These are phyloP conservation scores for Heterodera schachtii DNA, from an alignment of 1,140 invertebrate species.

Conservation along the genomic window DNA sequence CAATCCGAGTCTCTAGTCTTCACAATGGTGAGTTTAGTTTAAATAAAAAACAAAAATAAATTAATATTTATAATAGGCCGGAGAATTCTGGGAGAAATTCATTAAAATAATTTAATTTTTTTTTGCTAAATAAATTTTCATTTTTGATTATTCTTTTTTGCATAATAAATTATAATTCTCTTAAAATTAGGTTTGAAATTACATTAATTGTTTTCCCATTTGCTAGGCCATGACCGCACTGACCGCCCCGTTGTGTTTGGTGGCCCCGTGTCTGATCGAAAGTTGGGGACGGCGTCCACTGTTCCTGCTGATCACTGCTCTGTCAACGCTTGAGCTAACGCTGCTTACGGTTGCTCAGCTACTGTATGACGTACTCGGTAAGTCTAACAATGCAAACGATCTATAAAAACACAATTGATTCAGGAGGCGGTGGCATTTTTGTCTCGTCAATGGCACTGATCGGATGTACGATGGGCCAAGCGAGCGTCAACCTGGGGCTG, in stretches of 20 bases:
- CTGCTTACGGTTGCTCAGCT: conserved; percentile 2
- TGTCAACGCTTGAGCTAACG: conserved; percentile 23
- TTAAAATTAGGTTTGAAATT: background rate
- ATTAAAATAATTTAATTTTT: too few relatives aligned
- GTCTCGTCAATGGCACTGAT: conserved; percentile 19
- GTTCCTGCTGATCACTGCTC: conserved; percentile 1
- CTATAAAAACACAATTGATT: background rate
- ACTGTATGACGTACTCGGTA: conserved; percentile 8
- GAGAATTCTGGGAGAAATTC: background rate
- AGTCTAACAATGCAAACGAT: background rate
- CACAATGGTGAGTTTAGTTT: conserved; percentile 4
- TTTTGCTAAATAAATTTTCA: background rate
- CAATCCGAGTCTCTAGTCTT: conserved; percentile 29
- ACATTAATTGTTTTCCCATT: background rate
- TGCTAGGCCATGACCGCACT: conserved; percentile 11
- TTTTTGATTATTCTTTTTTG: background rate
- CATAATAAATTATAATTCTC: too few relatives aligned
- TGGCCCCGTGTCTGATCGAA: conserved; percentile 26
- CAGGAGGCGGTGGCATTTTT: background rate
- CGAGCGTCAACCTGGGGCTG: conserved; percentile 21
- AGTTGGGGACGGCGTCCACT: conserved; percentile 24
- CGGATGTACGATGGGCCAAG: conserved; percentile 16
- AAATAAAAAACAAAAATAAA: too few relatives aligned
- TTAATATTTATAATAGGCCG: too few relatives aligned
- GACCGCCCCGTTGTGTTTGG: conserved; percentile 15